A percentile compares a stretch with the other conserved stretches of the same genome.
phyloP scores from a whole-genome alignment of 2,797 vertebrate species.

The Jordanella pulchra region DNA sequence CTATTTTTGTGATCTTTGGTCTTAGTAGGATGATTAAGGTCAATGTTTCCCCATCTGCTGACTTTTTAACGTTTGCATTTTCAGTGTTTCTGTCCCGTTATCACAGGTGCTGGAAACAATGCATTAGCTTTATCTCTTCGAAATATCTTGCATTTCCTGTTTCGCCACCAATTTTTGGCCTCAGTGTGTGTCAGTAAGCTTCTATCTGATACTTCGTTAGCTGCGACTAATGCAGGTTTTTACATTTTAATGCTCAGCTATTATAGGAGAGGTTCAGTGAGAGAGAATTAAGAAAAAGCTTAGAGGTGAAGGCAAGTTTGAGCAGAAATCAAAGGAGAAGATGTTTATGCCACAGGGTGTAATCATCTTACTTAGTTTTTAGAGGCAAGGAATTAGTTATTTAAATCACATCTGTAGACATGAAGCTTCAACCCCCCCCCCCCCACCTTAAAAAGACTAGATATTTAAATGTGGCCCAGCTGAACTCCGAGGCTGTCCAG shows the following conservation, averaged over 20 bases:
- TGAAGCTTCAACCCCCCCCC: constrained; percentile 52
- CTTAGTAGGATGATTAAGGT: background rate
- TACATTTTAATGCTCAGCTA: background rate
- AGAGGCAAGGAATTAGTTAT: constrained; percentile 66
- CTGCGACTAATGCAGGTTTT: background rate
- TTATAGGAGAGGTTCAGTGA: constrained; percentile 34
- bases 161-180: background rate
- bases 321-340: constrained; percentile 55
- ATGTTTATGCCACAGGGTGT: constrained; percentile 67
- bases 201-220: constrained; percentile 7
- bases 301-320: constrained; percentile 42
- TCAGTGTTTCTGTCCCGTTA: background rate
- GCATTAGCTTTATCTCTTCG: background rate
- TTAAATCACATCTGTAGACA: constrained; percentile 62
- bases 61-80: constrained; percentile 5
- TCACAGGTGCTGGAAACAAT: background rate
- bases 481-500: constrained; percentile 43
- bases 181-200: background rate
- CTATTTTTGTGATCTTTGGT: constrained; percentile 21
- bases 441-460: constrained; percentile 39
- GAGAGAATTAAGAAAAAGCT: constrained; percentile 32
- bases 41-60: constrained; percentile 7
- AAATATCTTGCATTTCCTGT: constrained; percentile 30
- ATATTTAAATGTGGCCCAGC: constrained; percentile 57
- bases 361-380: constrained; percentile 56